Conservation (phyloP, 2,888 invertebrate genomes). For the Polydrusus tereticollis region DNA sequence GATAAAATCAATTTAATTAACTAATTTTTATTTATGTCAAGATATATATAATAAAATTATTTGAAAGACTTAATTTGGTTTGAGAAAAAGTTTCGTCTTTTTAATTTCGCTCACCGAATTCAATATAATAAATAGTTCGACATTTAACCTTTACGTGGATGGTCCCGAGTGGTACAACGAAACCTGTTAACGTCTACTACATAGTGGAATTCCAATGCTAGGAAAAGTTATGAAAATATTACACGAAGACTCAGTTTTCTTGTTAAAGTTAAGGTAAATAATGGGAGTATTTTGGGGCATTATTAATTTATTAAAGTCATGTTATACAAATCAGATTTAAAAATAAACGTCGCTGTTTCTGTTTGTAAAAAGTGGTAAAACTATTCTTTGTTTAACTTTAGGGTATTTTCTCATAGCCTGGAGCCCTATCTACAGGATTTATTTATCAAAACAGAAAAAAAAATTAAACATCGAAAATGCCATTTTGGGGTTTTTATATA, state of each 20-base stretch:
- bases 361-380: not conserved
- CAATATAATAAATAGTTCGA: conserved; percentile 36
- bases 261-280: conserved; percentile 29
- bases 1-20: too few relatives aligned
- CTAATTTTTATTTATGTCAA: too few relatives aligned
- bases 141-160: conserved; percentile 31
- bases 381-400: too few relatives aligned
- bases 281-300: conserved; percentile 16
- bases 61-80: conserved; percentile 4
- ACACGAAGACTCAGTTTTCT: conserved; percentile 45
- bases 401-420: too few relatives aligned
- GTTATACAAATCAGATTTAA: conserved; percentile 25
- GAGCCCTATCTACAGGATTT: too few relatives aligned
- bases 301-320: conserved; percentile 39
- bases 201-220: conserved; percentile 44
- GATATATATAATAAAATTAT: not conserved
- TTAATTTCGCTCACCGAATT: conserved; percentile 21
- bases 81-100: not conserved
- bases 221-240: conserved; percentile 49
- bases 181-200: conserved; percentile 46
- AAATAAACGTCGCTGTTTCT: not conserved
- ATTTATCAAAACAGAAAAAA: too few relatives aligned
- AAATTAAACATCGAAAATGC: too few relatives aligned
- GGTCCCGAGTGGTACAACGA: conserved; percentile 43
- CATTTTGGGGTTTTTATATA: too few relatives aligned